A percentile compares a stretch with the other conserved stretches of the same genome.
Conservation (phyloP, 53 echinoderm and acorn worm species). For the Echinometra lucunter region DNA sequence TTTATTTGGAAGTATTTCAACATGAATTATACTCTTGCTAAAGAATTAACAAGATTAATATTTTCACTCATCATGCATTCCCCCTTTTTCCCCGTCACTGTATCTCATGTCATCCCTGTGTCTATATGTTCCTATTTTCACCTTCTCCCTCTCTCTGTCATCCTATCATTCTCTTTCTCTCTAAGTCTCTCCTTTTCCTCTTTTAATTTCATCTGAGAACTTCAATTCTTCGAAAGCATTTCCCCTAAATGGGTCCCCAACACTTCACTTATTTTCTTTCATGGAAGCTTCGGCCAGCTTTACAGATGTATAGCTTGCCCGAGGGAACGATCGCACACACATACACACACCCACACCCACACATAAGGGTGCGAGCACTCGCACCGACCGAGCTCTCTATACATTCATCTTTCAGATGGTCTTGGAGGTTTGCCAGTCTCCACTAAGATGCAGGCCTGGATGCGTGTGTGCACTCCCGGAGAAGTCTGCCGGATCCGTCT, state of each 20-base stretch:
- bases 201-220: not conserved
- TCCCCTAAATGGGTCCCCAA: not conserved
- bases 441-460: not conserved
- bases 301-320: slow-evolving; percentile 60
- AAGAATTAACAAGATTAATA: no score
- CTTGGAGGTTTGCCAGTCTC: not conserved
- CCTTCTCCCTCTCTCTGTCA: not conserved
- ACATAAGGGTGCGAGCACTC: no score
- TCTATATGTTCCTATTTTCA: not conserved
- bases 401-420: not conserved
- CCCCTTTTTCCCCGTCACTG: not conserved
- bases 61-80: not conserved
- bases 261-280: slow-evolving; percentile 27
- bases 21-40: no score
- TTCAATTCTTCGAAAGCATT: slow-evolving; percentile 15
- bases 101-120: not conserved
- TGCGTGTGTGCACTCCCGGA: not conserved
- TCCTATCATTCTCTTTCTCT: not conserved
- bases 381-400: not conserved
- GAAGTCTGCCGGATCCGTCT: not conserved
- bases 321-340: slow-evolving; percentile 47
- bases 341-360: no score
- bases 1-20: no score
- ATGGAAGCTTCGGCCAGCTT: slow-evolving; percentile 44
- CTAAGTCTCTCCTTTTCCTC: no score